Conservation (phyloP, 2,888 invertebrate species). For the Cheilosia grossa region DNA sequence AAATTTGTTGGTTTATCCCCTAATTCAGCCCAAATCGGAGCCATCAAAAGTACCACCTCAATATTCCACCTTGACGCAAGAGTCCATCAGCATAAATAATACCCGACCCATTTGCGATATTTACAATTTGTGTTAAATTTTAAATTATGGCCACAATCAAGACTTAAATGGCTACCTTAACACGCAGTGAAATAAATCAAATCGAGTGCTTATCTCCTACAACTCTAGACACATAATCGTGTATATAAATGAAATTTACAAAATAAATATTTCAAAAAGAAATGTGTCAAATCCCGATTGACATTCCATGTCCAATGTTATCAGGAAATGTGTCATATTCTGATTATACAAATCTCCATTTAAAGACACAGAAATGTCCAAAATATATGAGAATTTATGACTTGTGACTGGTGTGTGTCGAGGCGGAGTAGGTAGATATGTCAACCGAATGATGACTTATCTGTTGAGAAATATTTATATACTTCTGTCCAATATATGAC, state of each 20-base stretch:
- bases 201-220: conserved; percentile 9
- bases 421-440: conserved; percentile 29
- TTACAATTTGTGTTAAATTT: too few species aligned
- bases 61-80: too few species aligned
- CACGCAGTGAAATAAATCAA: conserved; percentile 2
- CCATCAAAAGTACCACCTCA: too few species aligned
- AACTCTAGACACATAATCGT: not conserved
- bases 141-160: too few species aligned
- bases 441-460: conserved; percentile 43
- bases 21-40: too few species aligned
- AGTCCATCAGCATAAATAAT: too few species aligned
- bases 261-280: conserved; percentile 42
- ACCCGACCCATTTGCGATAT: too few species aligned
- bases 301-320: conserved; percentile 67
- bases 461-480: conserved; percentile 26
- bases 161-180: conserved; percentile 6
- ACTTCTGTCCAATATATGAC: not conserved
- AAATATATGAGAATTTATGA: conserved; percentile 50
- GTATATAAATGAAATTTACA: conserved; percentile 11
- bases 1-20: too few species aligned
- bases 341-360: conserved; percentile 32
- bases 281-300: conserved; percentile 65
- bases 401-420: not conserved
- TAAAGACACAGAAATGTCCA: conserved; percentile 49
- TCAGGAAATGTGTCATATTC: conserved; percentile 56